Base-by-base conservation (phyloP, 2,113 vertebrate genomes). In the Nyctereutes procyonoides region DNA sequence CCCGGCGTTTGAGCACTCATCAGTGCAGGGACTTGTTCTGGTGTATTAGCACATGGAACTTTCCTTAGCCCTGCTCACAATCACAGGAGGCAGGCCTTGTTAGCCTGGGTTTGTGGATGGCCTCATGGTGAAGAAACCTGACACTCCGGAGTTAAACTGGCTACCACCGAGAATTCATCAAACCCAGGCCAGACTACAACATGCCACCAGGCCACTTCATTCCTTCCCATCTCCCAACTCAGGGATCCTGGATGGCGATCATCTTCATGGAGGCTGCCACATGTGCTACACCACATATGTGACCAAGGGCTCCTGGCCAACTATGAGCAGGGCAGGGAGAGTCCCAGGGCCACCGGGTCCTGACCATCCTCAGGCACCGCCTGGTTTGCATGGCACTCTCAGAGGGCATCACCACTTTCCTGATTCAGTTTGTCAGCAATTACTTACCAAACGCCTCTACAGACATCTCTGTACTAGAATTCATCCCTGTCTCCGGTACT, bases 1-100 rank as follows among this genome's bases (percentile, higher is more conserved):
- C 17, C 8, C 1, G 8, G 51, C 4, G 4, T 1, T 1, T 8
- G 62, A 56, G 85, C 14, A 12, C 63, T 24, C 1, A 0, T 22
- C 51, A 20, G 5, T 20, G 12, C 77, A 24, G 32, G 15, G 53
- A 0, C 0, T 88, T 56, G 4, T 48, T n/a, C 4, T 4, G 53
- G n/a, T 19, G 58, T 26, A 55, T 15, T 6, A 48, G 10, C 2
- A 3, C 13, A 7, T 5, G 1, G 19, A 1, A 19, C 19, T 56
- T 38, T 30, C 24, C 17, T 86, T 2, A 67, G 69, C 35, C 24
- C 35, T 82, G 62, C 48, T 15, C 22, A 48, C 15, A 0, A 38
- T 38, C 14, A 3, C 30, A 8, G 0, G 26, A 90, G 85, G 63
- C 28, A 69, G 11, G 7, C 19, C 20, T 8, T 43, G 7, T 20